Evolutionary conservation across 2,797 vertebrate genomes (phyloP), one percentile per base, ranked within the genome.

Genomic region (Trematocara caparti): DNA sequence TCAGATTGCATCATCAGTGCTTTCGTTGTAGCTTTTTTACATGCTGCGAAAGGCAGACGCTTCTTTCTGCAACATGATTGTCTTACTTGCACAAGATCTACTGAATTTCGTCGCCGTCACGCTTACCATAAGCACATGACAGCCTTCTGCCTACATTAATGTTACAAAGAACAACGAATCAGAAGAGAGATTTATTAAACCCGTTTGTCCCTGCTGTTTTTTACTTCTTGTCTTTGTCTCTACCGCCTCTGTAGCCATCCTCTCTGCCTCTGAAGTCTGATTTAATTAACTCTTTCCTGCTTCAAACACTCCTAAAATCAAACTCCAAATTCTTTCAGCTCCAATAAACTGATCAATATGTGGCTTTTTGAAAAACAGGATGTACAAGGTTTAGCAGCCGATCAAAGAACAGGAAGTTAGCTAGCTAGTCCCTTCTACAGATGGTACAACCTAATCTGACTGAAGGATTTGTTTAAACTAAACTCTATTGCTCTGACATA

Each of bases 31-130:
- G 8, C 21, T 69, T 27, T 45, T 24, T 69, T 27, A 27, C 64
- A 27, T 11, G 38, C 21, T 69, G 64, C 4, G 4, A 69, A 45
- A 69, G 21, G 40, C 64, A 69, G 21, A 27, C 2, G 5, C 40
- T 69, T 45, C 38, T 43, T 45, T 43, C 13, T 43, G 38, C 38
- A 69, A 45, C 64, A 17, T 4, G 21, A 27, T 11, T 21, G 21
- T 69, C 21, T 45, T 17, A 27, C 36, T 64, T 21, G 59, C 38
- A 45, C 14, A 27, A 69, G 13, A 43, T 69, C 62, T 43, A 24
- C 36, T 69, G 38, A 15, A 27, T 69, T 45, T 69, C 1, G 1
- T 24, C 8, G 0, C 13, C 0, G 8, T 45, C 38, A 24, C 1
- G 0, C 14, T 69, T 43, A 15, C 36, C 1, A 2, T 43, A 17